Percentiles rank a stretch among this genome's conserved stretches.
These are phyloP conservation scores for Eutrigla gurnardus DNA, from an alignment of 2,797 vertebrate species.

Conservation along the genomic window DNA sequence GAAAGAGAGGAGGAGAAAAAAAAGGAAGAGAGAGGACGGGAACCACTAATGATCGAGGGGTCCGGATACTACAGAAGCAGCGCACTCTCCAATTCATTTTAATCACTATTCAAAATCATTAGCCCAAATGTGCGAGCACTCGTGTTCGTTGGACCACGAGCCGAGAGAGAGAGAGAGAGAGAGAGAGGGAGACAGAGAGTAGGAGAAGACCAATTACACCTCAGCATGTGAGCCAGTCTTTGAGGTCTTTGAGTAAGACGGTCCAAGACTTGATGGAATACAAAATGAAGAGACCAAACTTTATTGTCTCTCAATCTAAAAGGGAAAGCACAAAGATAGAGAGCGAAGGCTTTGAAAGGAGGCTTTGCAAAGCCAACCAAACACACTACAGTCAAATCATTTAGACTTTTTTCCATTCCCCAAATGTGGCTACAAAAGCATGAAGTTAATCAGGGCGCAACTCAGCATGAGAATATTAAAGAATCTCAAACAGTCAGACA, in stretches of 20 bases:
- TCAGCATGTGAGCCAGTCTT: slow-evolving; percentile 70
- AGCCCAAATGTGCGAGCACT: slow-evolving; percentile 72
- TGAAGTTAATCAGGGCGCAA: slow-evolving; percentile 55
- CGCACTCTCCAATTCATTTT: slow-evolving; percentile 82
- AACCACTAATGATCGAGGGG: slow-evolving; percentile 82
- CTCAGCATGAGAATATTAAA: slow-evolving; percentile 35
- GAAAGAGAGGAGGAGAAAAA: slow-evolving; percentile 41
- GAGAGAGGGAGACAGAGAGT: slow-evolving; percentile 47
- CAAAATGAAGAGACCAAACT: slow-evolving; percentile 68
- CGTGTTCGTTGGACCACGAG: slow-evolving; percentile 63
- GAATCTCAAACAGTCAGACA: slow-evolving; percentile 35
- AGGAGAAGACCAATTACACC: slow-evolving; percentile 77
- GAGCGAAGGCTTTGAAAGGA: slow-evolving; percentile 52
- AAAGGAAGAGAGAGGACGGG: slow-evolving; percentile 57
- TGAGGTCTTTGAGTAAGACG: slow-evolving; percentile 65
- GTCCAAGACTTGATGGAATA: slow-evolving; percentile 71
- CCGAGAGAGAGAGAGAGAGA: slow-evolving; percentile 34
- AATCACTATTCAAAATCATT: slow-evolving; percentile 83
- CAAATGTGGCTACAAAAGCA: slow-evolving; percentile 54
- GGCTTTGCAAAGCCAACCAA: slow-evolving; percentile 57
- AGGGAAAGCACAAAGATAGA: slow-evolving; percentile 50
- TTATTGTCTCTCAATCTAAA: slow-evolving; percentile 71
- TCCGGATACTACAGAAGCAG: slow-evolving; percentile 73
- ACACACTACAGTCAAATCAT: slow-evolving; percentile 49
- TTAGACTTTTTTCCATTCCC: slow-evolving; percentile 37